Evolutionary conservation across 2,113 vertebrate species (phyloP).

Genomic region (Callospermophilus lateralis): DNA sequence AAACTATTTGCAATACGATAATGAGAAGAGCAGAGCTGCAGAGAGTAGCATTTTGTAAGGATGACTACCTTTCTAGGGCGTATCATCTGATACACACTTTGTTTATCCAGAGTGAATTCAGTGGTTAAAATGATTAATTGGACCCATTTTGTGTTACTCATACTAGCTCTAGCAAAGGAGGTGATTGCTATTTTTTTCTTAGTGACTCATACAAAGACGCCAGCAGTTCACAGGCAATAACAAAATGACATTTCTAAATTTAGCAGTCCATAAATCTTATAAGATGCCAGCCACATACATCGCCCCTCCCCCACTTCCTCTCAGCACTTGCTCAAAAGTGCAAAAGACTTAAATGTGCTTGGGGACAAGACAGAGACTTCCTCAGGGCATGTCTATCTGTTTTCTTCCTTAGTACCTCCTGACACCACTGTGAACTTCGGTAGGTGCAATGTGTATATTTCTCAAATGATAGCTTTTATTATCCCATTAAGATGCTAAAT

Average conservation of each 20-base stretch:
- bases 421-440: constrained; percentile 10
- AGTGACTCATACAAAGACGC: constrained; percentile 81
- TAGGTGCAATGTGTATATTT: constrained; percentile 61
- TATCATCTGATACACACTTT: constrained; percentile 84
- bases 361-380: constrained; percentile 37
- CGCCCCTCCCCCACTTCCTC: not conserved
- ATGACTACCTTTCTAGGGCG: constrained; percentile 85
- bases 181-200: constrained; percentile 81
- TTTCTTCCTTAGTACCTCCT: not conserved
- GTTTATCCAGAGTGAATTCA: constrained; percentile 87
- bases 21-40: constrained; percentile 84
- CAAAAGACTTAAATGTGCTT: constrained; percentile 18
- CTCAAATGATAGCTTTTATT: constrained; percentile 69
- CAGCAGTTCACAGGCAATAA: constrained; percentile 77
- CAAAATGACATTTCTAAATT: constrained; percentile 86
- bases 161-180: constrained; percentile 82
- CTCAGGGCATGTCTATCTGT: not conserved
- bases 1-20: constrained; percentile 87
- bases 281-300: constrained; percentile 63
- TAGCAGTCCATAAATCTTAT: constrained; percentile 86
- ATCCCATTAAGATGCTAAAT: constrained; percentile 67
- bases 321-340: constrained; percentile 22
- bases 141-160: constrained; percentile 87
- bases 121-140: constrained; percentile 89
- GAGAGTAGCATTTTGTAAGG: constrained; percentile 84